Evolutionary conservation across 2,113 vertebrate genomes (phyloP), one percentile per base, ranked within the genome.

Genomic region (Cromileptes altivelis): DNA sequence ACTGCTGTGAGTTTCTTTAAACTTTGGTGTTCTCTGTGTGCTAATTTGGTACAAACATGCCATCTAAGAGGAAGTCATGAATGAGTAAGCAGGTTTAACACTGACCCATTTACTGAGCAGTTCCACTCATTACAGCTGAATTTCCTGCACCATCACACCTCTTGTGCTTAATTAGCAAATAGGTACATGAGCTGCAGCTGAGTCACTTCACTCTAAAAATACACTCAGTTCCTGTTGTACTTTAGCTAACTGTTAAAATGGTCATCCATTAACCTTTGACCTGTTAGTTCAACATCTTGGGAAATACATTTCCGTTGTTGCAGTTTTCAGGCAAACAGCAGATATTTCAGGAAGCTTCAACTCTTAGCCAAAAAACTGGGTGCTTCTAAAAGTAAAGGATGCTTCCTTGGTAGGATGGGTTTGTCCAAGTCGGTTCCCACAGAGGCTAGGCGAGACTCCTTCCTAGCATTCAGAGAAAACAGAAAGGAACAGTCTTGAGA

Each of bases 231-330:
- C 67, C 63, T 12, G n/a, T 62, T 73, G 45, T 4, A 25, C 47
- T 53, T 21, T 10, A 5, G n/a, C 68, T 33, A 37, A 49, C 71
- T 57, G 69, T 61, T 78, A 1, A 52, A 64, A 60, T 70, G 33
- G 55, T 62, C 70, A 37, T 53, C 57, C 61, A 76, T 70, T 79
- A 69, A 84, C 74, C 58, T 84, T 68, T 56, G 30, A 67, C 55
- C 33, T 27, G 11, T 62, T 67, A n/a, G 47, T 23, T 52, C 1
- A 2, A 13, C 19, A 6, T 33, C 45, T 69, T 61, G 57, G 14
- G 14, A 25, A 18, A 61, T 0, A 60, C 1, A 2, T 12, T 45
- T 45, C 11, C 42, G 9, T 12, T 45, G 42, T 45, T 45, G 42
- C 42, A 45, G 42, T 45, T 45, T 9, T 45, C 42, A 45, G 42